Percentiles rank a stretch among this genome's conserved stretches.
Conservation (phyloP, 2,113 vertebrate species). For the Talpa occidentalis region DNA sequence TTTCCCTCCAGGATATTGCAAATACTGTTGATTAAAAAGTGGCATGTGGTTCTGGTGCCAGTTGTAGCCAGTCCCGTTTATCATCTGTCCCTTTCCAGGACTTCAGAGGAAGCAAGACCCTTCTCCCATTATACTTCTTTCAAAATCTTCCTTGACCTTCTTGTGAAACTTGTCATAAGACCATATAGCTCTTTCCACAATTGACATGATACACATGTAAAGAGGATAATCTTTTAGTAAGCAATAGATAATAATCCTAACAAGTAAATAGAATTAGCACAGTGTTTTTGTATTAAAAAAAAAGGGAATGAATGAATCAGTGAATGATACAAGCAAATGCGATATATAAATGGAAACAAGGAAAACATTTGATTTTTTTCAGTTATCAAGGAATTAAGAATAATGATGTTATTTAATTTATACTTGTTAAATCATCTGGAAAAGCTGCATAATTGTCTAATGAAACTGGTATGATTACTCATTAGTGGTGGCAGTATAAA, state of each 20-base stretch:
- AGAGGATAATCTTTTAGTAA: not conserved
- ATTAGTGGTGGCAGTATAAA: not conserved
- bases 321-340: conserved; percentile 1
- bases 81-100: not conserved
- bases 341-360: not conserved
- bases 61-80: not conserved
- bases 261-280: not conserved
- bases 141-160: not conserved
- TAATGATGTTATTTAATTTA: not conserved
- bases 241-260: not conserved
- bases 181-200: not conserved
- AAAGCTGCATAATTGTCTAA: not conserved
- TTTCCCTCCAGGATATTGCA: not conserved
- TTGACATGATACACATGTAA: not conserved
- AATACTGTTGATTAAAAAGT: not conserved
- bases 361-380: not conserved
- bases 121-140: not conserved
- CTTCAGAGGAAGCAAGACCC: not conserved
- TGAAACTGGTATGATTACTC: not conserved
- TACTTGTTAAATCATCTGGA: not conserved
- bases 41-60: not conserved
- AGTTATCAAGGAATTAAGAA: not conserved
- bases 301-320: not conserved
- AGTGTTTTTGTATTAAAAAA: conserved; percentile 27
- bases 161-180: not conserved